Percentiles rank a stretch among this genome's conserved stretches.
These are phyloP conservation scores for Enhydra lutris DNA, from an alignment of 2,113 vertebrate species.

Conservation along the genomic window DNA sequence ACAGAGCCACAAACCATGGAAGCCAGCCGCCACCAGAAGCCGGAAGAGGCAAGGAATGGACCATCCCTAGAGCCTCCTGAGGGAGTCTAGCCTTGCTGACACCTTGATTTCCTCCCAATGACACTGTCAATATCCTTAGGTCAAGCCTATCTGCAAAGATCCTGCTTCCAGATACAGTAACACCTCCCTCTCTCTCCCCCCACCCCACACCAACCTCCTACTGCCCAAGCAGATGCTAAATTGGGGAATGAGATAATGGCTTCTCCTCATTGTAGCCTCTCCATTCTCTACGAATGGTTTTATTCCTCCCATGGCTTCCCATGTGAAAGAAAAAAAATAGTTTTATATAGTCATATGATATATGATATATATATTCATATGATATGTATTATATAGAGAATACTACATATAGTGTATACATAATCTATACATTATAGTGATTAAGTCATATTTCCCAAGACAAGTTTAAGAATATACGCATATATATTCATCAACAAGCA, in stretches of 20 bases:
- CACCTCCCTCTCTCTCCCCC: background rate
- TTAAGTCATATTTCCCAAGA: slow-evolving; percentile 45
- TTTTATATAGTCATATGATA: background rate
- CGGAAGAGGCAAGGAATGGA: background rate
- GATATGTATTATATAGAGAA: background rate
- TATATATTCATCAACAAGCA: background rate
- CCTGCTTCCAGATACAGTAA: background rate
- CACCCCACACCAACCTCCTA: background rate
- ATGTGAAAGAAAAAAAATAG: background rate
- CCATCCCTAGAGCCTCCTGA: background rate
- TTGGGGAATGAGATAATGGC: background rate
- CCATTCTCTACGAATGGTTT: background rate
- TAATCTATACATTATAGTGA: background rate
- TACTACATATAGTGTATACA: background rate
- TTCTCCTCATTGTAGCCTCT: background rate
- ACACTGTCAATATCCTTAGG: background rate
- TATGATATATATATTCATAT: background rate
- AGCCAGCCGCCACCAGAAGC: background rate
- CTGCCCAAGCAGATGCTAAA: background rate
- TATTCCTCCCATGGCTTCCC: background rate
- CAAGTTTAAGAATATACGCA: background rate
- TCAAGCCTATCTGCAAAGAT: background rate
- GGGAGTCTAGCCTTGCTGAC: background rate
- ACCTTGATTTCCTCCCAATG: background rate
- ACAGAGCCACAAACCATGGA: background rate